Evolutionary conservation across 2,797 vertebrate genomes (phyloP), one percentile per base, ranked within the genome.

Genomic region (Syngnathus acus): DNA sequence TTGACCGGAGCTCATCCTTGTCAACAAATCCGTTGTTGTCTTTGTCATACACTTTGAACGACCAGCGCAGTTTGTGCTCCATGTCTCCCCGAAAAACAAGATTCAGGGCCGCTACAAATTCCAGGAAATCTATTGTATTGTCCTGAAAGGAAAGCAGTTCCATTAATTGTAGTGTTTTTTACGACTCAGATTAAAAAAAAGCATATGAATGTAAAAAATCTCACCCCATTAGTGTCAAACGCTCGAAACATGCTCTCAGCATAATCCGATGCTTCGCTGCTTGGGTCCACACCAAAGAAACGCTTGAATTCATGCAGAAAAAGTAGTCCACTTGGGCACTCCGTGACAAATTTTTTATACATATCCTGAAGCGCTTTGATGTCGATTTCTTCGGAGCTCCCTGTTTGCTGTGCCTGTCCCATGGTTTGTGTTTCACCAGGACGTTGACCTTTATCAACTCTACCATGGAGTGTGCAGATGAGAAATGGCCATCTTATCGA

Each of bases 151-250:
- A 1, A 43, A 26, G 9, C 26, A 62, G 66, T 13, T 2, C 68
- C 3, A 69, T 45, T 19, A 26, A 10, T 6, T n/a, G 2, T 13
- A 3, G 14, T 65, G 66, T 5, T 48, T 26, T 59, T 55, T 40
- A 0, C 4, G 3, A 19, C 17, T n/a, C 5, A 8, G 16, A 17
- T 50, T 6, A 53, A 50, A 65, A 8, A 0, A 14, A 23, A 8
- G 21, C n/a, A 4, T n/a, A 16, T 40, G 2, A 54, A 48, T 39
- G 26, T 6, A 26, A 16, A 42, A 7, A 23, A 4, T 65, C 89
- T 89, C 68, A 91, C 88, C 90, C 86, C 87, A n/a, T 92, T 92
- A 65, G 69, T 90, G 79, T 93, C 90, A 74, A 91, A 92, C 1
- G 85, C 89, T 58, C 87, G 82, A 69, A 92, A 92, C 87, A 91